Base-by-base conservation (phyloP, 2,113 vertebrate species). In the Pyxicephalus adspersus region DNA sequence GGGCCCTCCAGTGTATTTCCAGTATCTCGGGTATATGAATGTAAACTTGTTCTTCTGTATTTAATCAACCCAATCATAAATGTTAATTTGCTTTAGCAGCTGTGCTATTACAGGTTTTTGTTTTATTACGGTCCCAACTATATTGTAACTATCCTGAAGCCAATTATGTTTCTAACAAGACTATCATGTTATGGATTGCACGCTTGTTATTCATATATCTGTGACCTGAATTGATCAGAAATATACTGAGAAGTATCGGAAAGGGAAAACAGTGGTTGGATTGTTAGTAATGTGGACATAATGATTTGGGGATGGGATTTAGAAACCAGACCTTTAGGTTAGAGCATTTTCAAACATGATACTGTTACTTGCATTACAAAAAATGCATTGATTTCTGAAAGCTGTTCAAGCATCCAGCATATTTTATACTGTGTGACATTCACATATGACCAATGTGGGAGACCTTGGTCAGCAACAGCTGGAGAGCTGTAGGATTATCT, bases 401-500 rank as follows among this genome's bases (percentile, higher is more conserved):
- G 38, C 1, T 38, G 38, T 4, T 38, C 11, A 38, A 9, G 15
- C 8, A 45, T 45, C 61, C 28, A 5, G 25, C 26, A 19, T 66
- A 34, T 31, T 22, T 6, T 28, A 17, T 28, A 18, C 50, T 51
- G 9, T 22, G 67, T 70, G 67, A 70, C 67, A 70, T 70, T 70
- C 67, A 26, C 17, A 20, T 52, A 19, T 70, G 52, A 28, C 67
- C 23, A 70, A 25, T 18, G 1, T 45, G 38, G 9, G 38, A 45
- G 38, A 45, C 38, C 17, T 52, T 52, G 22, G 34, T 20, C 45
- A 28, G 67, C 22, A 70, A 52, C 67, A 70, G 67, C 45, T 70
- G 67, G 13, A 70, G 25, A 19, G 23, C 50, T 54, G 17, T 54
- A 50, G 67, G 67, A 70, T 70, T 70, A 70, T 70, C 50, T 52